phyloP scores from a whole-genome alignment of 2,888 invertebrate species.

The Phrixothrix hirtus region DNA sequence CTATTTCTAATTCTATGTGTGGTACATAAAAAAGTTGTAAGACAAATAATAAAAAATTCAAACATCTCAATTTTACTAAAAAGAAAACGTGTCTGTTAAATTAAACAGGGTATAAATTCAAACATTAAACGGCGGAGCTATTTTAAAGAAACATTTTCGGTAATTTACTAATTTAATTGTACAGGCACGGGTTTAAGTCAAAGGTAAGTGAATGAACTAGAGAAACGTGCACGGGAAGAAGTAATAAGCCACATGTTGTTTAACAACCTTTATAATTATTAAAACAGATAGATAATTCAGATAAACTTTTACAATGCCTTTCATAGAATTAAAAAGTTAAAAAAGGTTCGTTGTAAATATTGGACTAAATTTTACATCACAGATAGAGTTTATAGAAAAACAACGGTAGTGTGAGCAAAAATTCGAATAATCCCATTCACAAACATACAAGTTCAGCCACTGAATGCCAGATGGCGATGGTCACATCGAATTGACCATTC shows the following conservation, averaged over 20 bases:
- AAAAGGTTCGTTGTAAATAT: too few relatives aligned
- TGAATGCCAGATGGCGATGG: constrained; percentile 47
- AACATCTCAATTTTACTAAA: too few relatives aligned
- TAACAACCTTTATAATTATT: not conserved
- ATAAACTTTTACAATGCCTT: too few relatives aligned
- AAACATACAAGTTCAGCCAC: constrained; percentile 42
- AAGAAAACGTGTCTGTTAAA: too few relatives aligned
- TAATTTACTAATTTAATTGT: constrained; percentile 39
- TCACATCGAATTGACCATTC: constrained; percentile 33
- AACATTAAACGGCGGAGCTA: too few relatives aligned
- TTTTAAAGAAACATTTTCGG: constrained; percentile 11
- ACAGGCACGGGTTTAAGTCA: constrained; percentile 35
- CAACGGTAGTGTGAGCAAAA: constrained; percentile 33
- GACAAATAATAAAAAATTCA: too few relatives aligned
- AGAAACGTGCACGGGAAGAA: constrained; percentile 15
- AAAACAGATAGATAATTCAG: not conserved
- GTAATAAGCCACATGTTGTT: not conserved
- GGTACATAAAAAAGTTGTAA: too few relatives aligned
- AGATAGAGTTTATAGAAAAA: too few relatives aligned
- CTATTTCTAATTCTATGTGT: too few relatives aligned
- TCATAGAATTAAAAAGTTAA: too few relatives aligned
- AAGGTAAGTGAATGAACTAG: constrained; percentile 32
- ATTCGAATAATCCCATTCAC: constrained; percentile 44
- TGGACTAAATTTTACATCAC: not conserved
- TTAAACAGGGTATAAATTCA: too few relatives aligned